These are phyloP conservation scores for Sula dactylatra DNA, from an alignment of 2,113 vertebrate genomes.

Conservation along the genomic window DNA sequence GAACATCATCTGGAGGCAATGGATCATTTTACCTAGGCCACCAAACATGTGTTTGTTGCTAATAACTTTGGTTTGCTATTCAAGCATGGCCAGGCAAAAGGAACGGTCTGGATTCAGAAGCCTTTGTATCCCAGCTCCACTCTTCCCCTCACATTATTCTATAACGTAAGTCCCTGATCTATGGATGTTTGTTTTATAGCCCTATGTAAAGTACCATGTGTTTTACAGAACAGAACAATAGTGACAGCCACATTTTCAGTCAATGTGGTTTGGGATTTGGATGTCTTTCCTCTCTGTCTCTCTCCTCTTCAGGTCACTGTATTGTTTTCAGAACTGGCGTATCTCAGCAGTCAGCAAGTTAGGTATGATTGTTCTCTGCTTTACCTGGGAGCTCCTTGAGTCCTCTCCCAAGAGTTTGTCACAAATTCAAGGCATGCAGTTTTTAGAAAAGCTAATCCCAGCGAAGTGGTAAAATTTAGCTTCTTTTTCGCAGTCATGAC, in stretches of 20 bases:
- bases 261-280: background rate
- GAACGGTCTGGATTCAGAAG: constrained; percentile 4
- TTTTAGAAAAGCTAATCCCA: background rate
- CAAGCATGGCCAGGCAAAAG: background rate
- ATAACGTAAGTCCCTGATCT: background rate
- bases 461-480: background rate
- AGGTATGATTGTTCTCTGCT: background rate
- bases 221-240: constrained; percentile 25
- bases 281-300: background rate
- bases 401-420: background rate
- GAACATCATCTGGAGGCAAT: constrained; percentile 14
- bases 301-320: background rate
- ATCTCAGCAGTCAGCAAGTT: background rate
- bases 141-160: background rate
- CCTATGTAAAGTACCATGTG: background rate
- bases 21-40: constrained; percentile 39
- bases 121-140: background rate
- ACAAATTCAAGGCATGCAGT: background rate
- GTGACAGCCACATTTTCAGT: constrained; percentile 15
- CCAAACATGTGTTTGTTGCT: constrained; percentile 26
- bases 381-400: background rate
- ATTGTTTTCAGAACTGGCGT: background rate
- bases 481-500: background rate
- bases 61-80: constrained; percentile 2
- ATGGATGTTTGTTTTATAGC: background rate